Evolutionary conservation across 2,113 vertebrate species (phyloP), one percentile per base, ranked within the genome.

Genomic region (Hiodon tergisus): DNA sequence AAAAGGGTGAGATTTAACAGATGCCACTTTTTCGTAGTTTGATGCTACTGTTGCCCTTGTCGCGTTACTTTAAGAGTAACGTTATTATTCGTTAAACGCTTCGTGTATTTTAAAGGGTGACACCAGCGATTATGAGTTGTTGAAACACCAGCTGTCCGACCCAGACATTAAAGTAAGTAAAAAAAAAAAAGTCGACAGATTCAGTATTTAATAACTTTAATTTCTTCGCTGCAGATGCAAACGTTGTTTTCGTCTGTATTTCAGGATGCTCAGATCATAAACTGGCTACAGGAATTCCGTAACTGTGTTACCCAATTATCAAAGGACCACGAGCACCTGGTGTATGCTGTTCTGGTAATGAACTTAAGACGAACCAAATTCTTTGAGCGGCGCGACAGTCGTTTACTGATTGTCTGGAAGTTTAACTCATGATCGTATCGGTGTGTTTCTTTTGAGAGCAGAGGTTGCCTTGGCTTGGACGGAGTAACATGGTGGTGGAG

Each of bases 231-330:
- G 14, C 48, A 16, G 66, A 11, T 11, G n/a, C 31, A 13, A 13
- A 53, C 4, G 77, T 0, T 67, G 46, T 50, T 3, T 1, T 71
- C 14, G 79, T 55, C 78, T 13, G 51, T 76, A 47, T 81, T 6
- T 63, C 82, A 99, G 97, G 97, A 98, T 81, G 94, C 90, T 17
- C 97, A 99, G 86, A 93, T 99, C 80, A 91, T 98, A 81, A 97
- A 86, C 76, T 99, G 97, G 97, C 88, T 99, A 3, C 91, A 94
- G 6, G 97, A 99, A 71, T 94, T 98, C 70, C 90, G 96, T 14
- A 81, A 77, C 31, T 93, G 91, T 72, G 88, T 98, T 73, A 90
- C 81, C 0, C 90, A 92, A 76, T 86, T 99, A 63, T 95, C 91
- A 10, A 98, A 96, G 81, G 96, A 98, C 11, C 94, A 95, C 48